phyloP scores from a whole-genome alignment of 2,888 invertebrate genomes.

The Eulithis prunata region DNA sequence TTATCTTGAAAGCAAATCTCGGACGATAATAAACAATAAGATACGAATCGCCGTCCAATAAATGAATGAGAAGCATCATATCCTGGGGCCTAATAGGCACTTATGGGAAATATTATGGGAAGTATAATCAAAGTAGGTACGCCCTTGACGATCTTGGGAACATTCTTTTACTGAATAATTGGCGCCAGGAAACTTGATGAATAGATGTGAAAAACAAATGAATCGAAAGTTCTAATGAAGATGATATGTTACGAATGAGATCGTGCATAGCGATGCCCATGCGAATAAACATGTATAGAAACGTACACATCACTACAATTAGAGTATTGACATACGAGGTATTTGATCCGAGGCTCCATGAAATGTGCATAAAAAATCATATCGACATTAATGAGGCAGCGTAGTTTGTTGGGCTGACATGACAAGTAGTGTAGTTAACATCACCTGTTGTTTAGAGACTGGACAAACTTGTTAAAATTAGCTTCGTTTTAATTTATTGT shows the following conservation, averaged over 20 bases:
- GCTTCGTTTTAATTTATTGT: too few relatives aligned
- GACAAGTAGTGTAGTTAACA: too few relatives aligned
- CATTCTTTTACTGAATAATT: constrained; percentile 64
- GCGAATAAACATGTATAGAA: constrained; percentile 24
- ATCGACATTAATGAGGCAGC: too few relatives aligned
- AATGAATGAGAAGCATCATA: constrained; percentile 55
- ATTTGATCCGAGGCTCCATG: too few relatives aligned
- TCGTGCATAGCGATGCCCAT: constrained; percentile 27
- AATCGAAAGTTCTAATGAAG: constrained; percentile 58
- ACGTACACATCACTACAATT: constrained; percentile 13
- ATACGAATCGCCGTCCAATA: constrained; percentile 56
- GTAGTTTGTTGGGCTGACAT: too few relatives aligned
- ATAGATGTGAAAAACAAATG: constrained; percentile 63
- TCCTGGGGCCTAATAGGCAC: constrained; percentile 59
- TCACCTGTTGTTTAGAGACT: too few relatives aligned
- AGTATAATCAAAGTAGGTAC: constrained; percentile 56
- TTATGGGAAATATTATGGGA: constrained; percentile 62
- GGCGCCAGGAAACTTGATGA: constrained; percentile 60
- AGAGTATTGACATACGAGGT: constrained; percentile 12
- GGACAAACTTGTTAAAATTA: too few relatives aligned
- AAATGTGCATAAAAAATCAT: too few relatives aligned
- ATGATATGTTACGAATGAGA: constrained; percentile 38
- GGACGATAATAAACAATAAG: constrained; percentile 55
- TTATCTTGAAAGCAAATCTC: constrained; percentile 30
- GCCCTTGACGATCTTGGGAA: constrained; percentile 66